Base-by-base conservation (phyloP, 2,888 invertebrate genomes). In the Xylota segnis region DNA sequence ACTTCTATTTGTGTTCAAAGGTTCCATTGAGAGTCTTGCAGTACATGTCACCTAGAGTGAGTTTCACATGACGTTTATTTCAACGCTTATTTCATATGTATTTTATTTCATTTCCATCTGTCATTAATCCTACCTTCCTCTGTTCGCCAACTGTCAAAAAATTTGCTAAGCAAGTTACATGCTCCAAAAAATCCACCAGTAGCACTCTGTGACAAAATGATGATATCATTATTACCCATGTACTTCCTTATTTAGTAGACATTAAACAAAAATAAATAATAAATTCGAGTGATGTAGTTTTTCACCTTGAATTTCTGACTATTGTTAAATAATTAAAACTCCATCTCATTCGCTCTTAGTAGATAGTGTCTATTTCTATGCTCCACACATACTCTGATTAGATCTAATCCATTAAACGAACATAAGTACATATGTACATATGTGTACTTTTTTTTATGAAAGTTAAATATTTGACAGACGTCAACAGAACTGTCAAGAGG, bases 221-320 rank as follows among this genome's bases (percentile, higher is more conserved):
- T 84, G 84, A 84, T 70, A 65, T 84, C 81, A 81, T 84, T 56
- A 56, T 16, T 34, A 37, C 40, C 34, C n/a, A 32, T 43, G 5
- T 47, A 81, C 84, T 81, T 84, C 84, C 84, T 75, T 47, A 65
- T 81, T 81, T 29, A 52, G 68, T 18, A 50, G 47, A 74, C 66
- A 68, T 61, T 61, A 45, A 68, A 47, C 71, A 18, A 58, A 23
- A 47, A 54, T 32, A 45, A 66, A 58, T 66, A 61, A 74, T 45
- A 34, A 52, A 71, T 43, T 29, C 10, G 23, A 29, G 40, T 65
- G 43, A 72, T 66, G 56, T 72, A 16, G 54, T 37, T 63, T 78
- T 32, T 72, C 65, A 83, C 77, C 83, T 83, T 83, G 77, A 66
- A 71, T 23, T 61, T 14, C 68, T 3, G 32, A 65, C 23, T 29